A percentile compares a stretch with the other conserved stretches of the same genome.
These are phyloP conservation scores for Drosophila sechellia DNA, from an alignment of 1,140 invertebrate genomes.

Conservation along the genomic window DNA sequence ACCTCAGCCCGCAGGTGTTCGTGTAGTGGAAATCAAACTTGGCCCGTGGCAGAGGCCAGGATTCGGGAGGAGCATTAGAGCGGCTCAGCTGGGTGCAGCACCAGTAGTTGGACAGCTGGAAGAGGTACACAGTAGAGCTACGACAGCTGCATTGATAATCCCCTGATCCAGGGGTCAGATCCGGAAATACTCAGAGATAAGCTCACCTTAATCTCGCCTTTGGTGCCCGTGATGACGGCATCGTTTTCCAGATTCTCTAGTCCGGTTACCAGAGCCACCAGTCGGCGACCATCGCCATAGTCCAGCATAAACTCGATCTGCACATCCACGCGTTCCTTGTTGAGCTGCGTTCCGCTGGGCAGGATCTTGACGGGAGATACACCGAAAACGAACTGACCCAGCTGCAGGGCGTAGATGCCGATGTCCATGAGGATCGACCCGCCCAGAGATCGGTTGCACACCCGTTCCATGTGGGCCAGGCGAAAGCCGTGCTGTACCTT, in stretches of 20 bases:
- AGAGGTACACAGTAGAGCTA: slow-evolving; percentile 18
- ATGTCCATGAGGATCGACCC: slow-evolving; percentile 93
- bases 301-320: slow-evolving; percentile 87
- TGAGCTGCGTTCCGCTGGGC: slow-evolving; percentile 87
- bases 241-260: slow-evolving; percentile 87
- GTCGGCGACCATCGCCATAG: slow-evolving; percentile 87
- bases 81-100: slow-evolving; percentile 72
- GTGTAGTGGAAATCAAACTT: slow-evolving; percentile 86
- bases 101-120: slow-evolving; percentile 84
- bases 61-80: slow-evolving; percentile 82
- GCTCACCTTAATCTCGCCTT: slow-evolving; percentile 87
- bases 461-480: slow-evolving; percentile 67
- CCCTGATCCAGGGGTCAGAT: neutral
- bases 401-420: slow-evolving; percentile 92
- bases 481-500: slow-evolving; percentile 88
- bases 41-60: slow-evolving; percentile 86
- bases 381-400: slow-evolving; percentile 89
- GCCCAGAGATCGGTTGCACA: slow-evolving; percentile 85
- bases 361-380: slow-evolving; percentile 87
- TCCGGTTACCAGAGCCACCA: slow-evolving; percentile 86
- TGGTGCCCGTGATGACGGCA: slow-evolving; percentile 88
- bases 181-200: slow-evolving; percentile 6
- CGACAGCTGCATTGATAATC: slow-evolving; percentile 20
- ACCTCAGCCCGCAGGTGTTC: slow-evolving; percentile 89
- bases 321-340: slow-evolving; percentile 88